Conservation (phyloP, 2,113 vertebrate genomes). For the Psammodynastes pulverulentus region DNA sequence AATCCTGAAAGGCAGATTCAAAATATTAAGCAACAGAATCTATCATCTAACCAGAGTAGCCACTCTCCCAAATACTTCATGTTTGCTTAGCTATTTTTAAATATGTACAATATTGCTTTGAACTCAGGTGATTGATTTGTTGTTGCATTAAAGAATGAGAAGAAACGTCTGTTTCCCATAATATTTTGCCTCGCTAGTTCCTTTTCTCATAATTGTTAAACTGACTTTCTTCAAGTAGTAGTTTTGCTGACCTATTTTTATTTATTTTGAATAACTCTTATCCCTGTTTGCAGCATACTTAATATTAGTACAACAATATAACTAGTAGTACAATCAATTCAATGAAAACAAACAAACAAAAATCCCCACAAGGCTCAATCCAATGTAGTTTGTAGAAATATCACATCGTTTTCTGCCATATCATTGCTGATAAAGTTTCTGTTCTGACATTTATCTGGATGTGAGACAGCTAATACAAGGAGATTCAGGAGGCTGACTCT, state of each 20-base stretch:
- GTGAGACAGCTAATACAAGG: background rate
- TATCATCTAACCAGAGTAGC: constrained; percentile 47
- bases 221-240: background rate
- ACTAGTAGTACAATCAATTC: background rate
- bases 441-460: background rate
- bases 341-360: background rate
- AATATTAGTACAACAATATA: background rate
- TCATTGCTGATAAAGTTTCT: background rate
- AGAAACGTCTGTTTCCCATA: background rate
- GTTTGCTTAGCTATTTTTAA: constrained; percentile 50
- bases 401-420: background rate
- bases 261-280: background rate
- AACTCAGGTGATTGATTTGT: constrained; percentile 47
- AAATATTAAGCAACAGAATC: constrained; percentile 54
- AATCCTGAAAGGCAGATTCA: constrained; percentile 57
- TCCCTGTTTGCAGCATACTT: background rate
- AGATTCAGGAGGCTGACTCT: background rate
- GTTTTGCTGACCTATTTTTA: constrained; percentile 15
- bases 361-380: background rate
- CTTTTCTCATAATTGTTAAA: background rate
- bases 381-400: background rate
- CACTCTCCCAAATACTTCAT: constrained; percentile 18
- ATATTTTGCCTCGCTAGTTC: background rate
- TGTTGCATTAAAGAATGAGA: background rate
- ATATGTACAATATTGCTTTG: constrained; percentile 42